Percentiles rank a stretch among this genome's conserved stretches.
phyloP scores from a whole-genome alignment of 2,797 vertebrate species.

The Leptatherina wallacei region DNA sequence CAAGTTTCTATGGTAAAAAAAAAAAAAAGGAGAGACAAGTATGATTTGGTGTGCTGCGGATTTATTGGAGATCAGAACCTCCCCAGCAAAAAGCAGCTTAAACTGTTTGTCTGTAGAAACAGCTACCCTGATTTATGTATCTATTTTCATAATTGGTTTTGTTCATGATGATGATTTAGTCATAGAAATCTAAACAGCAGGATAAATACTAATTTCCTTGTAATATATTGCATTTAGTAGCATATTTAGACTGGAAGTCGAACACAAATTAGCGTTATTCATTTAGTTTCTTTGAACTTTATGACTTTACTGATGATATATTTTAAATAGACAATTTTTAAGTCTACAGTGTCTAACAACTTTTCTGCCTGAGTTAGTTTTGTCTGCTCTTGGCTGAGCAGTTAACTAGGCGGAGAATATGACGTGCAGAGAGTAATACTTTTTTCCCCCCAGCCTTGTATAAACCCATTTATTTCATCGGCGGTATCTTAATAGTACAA shows the following conservation, averaged over 20 bases:
- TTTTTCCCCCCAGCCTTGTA: not conserved
- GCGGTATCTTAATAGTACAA: not conserved
- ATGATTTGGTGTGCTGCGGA: not conserved
- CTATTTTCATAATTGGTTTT: not conserved
- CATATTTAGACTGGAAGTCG: not conserved
- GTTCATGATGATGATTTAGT: not conserved
- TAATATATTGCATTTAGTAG: not conserved
- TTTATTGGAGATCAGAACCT: not conserved
- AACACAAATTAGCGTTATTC: not conserved
- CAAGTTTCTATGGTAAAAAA: not conserved
- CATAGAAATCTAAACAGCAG: not conserved
- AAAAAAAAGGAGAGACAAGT: not conserved
- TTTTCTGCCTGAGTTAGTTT: constrained; percentile 30
- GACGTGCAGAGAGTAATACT: constrained; percentile 21
- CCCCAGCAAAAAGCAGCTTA: no score
- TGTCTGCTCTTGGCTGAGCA: constrained; percentile 27
- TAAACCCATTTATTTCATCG: constrained; percentile 33
- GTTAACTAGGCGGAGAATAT: constrained; percentile 33
- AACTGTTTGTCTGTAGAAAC: no score
- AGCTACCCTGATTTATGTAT: not conserved
- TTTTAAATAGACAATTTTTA: constrained; percentile 5
- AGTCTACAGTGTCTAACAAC: not conserved
- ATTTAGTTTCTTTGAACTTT: not conserved
- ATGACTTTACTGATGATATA: not conserved
- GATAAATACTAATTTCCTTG: no score